A percentile compares a stretch with the other conserved stretches of the same genome.
Evolutionary conservation across 2,888 invertebrate genomes (phyloP).

Genomic region (Tupiocoris notatus): DNA sequence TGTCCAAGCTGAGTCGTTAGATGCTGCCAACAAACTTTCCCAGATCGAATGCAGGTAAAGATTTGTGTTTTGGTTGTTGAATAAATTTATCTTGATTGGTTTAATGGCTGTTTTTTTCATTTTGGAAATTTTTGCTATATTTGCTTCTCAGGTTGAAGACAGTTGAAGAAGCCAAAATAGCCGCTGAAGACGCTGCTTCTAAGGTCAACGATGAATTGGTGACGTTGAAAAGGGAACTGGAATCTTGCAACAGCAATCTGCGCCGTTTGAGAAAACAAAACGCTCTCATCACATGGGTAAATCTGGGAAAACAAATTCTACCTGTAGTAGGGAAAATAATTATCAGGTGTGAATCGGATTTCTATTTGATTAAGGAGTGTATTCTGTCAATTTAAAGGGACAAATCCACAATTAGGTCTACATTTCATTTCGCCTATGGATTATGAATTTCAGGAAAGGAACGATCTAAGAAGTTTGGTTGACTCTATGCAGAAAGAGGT

Average conservation of each 20-base stretch:
- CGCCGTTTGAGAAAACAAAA: slow-evolving; percentile 50
- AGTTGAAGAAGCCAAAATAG: slow-evolving; percentile 45
- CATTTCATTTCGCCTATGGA: too few relatives aligned
- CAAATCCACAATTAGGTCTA: too few relatives aligned
- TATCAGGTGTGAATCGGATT: too few relatives aligned
- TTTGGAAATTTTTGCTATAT: too few relatives aligned
- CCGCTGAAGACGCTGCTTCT: slow-evolving; percentile 56
- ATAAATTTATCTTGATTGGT: too few relatives aligned
- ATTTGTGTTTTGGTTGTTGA: too few relatives aligned
- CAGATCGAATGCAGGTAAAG: slow-evolving; percentile 58
- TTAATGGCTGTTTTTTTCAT: too few relatives aligned
- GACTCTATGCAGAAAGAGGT: slow-evolving; percentile 82
- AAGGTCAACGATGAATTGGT: slow-evolving; percentile 47
- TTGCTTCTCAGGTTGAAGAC: slow-evolving; percentile 46
- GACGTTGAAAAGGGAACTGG: slow-evolving; percentile 41
- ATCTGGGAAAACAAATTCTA: too few relatives aligned
- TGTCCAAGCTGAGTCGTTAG: slow-evolving; percentile 31
- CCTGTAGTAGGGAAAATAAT: too few relatives aligned
- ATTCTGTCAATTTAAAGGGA: too few relatives aligned
- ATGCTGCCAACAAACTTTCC: slow-evolving; percentile 51
- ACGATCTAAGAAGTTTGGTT: slow-evolving; percentile 75
- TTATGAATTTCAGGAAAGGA: slow-evolving; percentile 71
- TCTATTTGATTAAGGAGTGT: too few relatives aligned
- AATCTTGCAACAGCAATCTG: slow-evolving; percentile 46
- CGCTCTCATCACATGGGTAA: slow-evolving; percentile 50